Evolutionary conservation across 2,888 invertebrate genomes (phyloP).

Genomic region (Drosophila colorata): DNA sequence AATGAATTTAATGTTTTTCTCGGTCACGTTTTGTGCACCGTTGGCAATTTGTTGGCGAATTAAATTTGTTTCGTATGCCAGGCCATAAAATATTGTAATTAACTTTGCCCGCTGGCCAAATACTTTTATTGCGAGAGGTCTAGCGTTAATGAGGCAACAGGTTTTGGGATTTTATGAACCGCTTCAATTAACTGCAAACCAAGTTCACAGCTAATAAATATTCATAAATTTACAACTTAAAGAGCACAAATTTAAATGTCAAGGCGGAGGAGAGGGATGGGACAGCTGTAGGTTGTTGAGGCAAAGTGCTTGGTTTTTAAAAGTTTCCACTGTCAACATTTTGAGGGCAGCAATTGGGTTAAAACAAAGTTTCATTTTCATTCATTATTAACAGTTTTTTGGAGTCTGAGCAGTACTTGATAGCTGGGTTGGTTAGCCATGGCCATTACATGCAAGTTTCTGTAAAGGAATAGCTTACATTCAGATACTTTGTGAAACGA

Average conservation of each 20-base stretch:
- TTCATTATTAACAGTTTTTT: constrained; percentile 60
- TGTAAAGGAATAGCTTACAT: not conserved
- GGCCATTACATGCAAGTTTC: constrained; percentile 46
- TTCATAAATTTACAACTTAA: constrained; percentile 60
- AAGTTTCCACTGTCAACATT: constrained; percentile 44
- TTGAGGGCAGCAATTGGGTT: constrained; percentile 3
- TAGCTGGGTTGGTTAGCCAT: constrained; percentile 8
- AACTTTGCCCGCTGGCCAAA: constrained; percentile 59
- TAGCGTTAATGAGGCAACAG: constrained; percentile 73
- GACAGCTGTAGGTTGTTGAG: not conserved
- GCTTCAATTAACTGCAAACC: constrained; percentile 34
- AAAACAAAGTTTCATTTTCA: constrained; percentile 51
- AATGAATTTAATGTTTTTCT: constrained; percentile 24
- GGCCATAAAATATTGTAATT: constrained; percentile 71
- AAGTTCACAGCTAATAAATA: constrained; percentile 69
- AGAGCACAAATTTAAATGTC: constrained; percentile 1
- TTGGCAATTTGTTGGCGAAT: constrained; percentile 55
- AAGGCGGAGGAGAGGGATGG: no score
- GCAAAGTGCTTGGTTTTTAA: constrained; percentile 28
- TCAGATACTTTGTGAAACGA: not conserved
- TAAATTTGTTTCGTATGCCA: constrained; percentile 41
- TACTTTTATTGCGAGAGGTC: constrained; percentile 28
- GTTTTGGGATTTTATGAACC: constrained; percentile 45
- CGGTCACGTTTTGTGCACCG: constrained; percentile 43
- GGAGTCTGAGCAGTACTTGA: constrained; percentile 7